A percentile compares a stretch with the other conserved stretches of the same genome.
phyloP scores from a whole-genome alignment of 2,888 invertebrate species.

The Leptarthrus brevirostris region DNA sequence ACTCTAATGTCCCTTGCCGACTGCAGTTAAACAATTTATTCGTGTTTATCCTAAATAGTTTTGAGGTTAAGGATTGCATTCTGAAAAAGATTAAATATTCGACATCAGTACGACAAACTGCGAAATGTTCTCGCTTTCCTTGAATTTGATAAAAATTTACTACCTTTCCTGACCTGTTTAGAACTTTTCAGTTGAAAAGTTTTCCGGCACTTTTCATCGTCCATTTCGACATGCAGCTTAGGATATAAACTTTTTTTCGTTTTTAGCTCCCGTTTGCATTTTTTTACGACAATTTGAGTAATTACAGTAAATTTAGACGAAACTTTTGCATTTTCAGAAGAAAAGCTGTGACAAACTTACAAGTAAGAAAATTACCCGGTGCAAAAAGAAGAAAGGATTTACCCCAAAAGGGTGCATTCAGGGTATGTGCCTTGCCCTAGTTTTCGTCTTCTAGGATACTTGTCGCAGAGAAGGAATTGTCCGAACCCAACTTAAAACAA shows the following conservation, averaged over 20 bases:
- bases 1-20: neutral
- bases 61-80: neutral
- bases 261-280: constrained; percentile 4
- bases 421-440: neutral
- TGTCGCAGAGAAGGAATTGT: neutral
- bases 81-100: constrained; percentile 17
- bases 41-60: neutral
- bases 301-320: constrained; percentile 22
- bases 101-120: neutral
- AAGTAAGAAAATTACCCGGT: constrained; percentile 29
- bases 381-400: neutral
- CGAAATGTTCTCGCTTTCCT: neutral
- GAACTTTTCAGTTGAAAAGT: constrained; percentile 31
- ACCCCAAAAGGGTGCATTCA: neutral
- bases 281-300: constrained; percentile 38
- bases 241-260: constrained; percentile 1
- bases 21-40: neutral
- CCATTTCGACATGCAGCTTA: constrained; percentile 13
- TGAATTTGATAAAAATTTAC: constrained; percentile 5
- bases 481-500: neutral
- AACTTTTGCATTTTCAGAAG: constrained; percentile 9
- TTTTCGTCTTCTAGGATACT: neutral
- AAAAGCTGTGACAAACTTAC: constrained; percentile 17
- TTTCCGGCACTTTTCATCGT: neutral
- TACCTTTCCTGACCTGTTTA: constrained; percentile 34